Conservation (phyloP, 2,888 invertebrate genomes). For the Cheilosia scutellata region DNA sequence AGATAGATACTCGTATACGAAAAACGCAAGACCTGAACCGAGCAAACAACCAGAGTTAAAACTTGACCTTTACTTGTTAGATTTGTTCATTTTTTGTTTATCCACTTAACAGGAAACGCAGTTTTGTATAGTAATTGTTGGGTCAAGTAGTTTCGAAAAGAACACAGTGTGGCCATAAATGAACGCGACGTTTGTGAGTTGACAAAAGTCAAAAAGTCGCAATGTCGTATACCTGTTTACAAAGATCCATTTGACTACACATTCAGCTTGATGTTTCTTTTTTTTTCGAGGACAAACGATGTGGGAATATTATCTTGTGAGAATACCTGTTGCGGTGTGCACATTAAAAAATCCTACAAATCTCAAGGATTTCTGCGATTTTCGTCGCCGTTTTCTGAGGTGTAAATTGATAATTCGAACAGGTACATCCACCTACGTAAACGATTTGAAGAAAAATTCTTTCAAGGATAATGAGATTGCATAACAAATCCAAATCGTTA, state of each 20-base stretch:
- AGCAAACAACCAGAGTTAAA: slow-evolving; percentile 23
- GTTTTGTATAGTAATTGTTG: slow-evolving; percentile 27
- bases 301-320: background rate
- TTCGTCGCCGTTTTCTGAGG: background rate
- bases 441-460: background rate
- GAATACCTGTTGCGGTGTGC: slow-evolving; percentile 39
- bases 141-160: slow-evolving; percentile 47
- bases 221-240: slow-evolving; percentile 20
- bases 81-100: slow-evolving; percentile 11
- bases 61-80: slow-evolving; percentile 45
- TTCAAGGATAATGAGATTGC: slow-evolving; percentile 55
- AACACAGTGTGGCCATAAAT: slow-evolving; percentile 8
- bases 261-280: background rate
- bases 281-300: slow-evolving; percentile 16
- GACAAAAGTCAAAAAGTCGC: slow-evolving; percentile 45
- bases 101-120: slow-evolving; percentile 23
- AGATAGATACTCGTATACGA: slow-evolving; percentile 9
- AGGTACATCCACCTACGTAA: slow-evolving; percentile 17
- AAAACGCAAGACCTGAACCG: slow-evolving; percentile 3
- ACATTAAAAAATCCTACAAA: slow-evolving; percentile 27
- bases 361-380: slow-evolving; percentile 30
- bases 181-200: slow-evolving; percentile 5
- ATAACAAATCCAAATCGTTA: slow-evolving; percentile 34
- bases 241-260: slow-evolving; percentile 2
- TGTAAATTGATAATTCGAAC: background rate